Conservation (phyloP, 2,113 vertebrate genomes). For the Azemiops feae region DNA sequence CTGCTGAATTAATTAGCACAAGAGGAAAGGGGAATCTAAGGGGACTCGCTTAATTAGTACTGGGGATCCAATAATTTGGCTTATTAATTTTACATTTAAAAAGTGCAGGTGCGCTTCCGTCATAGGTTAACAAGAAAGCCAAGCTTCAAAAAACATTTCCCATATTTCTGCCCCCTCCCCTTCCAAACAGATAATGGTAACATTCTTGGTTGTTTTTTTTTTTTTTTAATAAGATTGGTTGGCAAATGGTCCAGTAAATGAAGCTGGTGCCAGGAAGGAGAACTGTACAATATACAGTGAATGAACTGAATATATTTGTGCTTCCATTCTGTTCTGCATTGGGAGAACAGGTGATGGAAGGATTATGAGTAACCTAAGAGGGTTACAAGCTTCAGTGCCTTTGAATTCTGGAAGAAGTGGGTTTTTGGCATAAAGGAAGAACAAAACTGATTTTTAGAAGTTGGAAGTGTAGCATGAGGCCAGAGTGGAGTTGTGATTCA, state of each 20-base stretch:
- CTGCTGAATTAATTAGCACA: slow-evolving; percentile 42
- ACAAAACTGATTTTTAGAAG: slow-evolving; percentile 44
- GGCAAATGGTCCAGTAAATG: slow-evolving; percentile 28
- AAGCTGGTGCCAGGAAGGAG: slow-evolving; percentile 31
- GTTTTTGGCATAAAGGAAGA: slow-evolving; percentile 48
- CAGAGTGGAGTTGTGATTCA: not conserved
- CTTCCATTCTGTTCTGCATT: slow-evolving; percentile 24
- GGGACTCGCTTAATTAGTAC: slow-evolving; percentile 51
- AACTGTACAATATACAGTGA: slow-evolving; percentile 33
- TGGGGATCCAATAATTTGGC: slow-evolving; percentile 40
- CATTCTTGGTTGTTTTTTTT: not conserved
- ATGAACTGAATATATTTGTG: slow-evolving; percentile 59
- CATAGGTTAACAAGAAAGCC: not conserved
- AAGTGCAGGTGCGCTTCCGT: slow-evolving; percentile 50
- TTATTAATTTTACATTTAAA: slow-evolving; percentile 60
- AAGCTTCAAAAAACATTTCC: slow-evolving; percentile 2
- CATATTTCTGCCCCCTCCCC: not conserved
- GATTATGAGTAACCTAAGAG: slow-evolving; percentile 27
- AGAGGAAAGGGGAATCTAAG: slow-evolving; percentile 43
- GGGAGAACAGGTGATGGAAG: slow-evolving; percentile 16
- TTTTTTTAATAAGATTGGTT: slow-evolving; percentile 22
- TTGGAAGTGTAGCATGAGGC: slow-evolving; percentile 9
- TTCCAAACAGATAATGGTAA: not conserved
- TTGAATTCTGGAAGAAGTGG: slow-evolving; percentile 59
- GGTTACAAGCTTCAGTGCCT: slow-evolving; percentile 51